phyloP scores from a whole-genome alignment of 2,113 vertebrate genomes.

The Copsychus sechellarum region DNA sequence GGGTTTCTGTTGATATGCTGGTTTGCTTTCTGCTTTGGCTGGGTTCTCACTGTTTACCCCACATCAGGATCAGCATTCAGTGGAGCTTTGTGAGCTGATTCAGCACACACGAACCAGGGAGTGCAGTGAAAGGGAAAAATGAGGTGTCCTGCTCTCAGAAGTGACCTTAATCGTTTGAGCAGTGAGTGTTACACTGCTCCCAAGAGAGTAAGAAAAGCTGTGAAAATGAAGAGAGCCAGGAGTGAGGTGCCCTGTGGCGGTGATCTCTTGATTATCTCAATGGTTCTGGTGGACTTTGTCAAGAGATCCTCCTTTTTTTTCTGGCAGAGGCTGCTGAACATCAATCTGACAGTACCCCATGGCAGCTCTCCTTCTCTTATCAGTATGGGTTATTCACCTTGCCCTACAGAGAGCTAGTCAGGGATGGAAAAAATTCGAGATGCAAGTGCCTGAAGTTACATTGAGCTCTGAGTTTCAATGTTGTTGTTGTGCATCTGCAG shows the following conservation, averaged over 20 bases:
- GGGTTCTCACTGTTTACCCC: background rate
- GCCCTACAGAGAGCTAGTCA: background rate
- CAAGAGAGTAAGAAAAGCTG: background rate
- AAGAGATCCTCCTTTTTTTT: background rate
- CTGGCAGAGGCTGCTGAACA: background rate
- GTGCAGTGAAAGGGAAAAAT: background rate
- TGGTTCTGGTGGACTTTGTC: background rate
- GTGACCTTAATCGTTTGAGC: background rate
- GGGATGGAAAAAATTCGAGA: background rate
- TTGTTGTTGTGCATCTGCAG: background rate
- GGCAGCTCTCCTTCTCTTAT: background rate
- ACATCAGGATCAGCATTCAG: background rate
- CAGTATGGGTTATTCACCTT: background rate
- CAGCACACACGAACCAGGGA: background rate
- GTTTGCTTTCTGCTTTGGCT: background rate
- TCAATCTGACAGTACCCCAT: background rate
- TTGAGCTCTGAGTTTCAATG: background rate
- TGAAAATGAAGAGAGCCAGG: background rate
- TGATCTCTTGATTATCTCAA: background rate
- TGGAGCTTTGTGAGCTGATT: background rate
- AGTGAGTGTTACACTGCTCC: background rate
- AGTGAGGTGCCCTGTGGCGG: background rate
- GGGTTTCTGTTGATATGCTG: background rate
- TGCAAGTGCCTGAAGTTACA: background rate
- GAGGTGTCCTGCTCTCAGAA: background rate